Conservation (phyloP, 2,113 vertebrate genomes). For the Oophaga pumilio region DNA sequence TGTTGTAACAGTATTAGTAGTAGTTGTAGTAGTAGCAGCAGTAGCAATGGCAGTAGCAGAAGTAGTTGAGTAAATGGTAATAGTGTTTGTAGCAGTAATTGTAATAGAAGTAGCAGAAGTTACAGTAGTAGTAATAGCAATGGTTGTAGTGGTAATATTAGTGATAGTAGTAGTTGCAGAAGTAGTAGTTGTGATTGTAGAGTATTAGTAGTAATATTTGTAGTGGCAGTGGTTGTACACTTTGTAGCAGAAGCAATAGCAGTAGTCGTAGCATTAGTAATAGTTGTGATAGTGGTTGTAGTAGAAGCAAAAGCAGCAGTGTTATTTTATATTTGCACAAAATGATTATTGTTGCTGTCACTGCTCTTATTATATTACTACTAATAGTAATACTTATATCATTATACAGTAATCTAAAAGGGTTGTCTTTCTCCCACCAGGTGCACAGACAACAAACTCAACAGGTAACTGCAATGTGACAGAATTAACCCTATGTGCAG, state of each 20-base stretch:
- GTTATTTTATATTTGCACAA: not conserved
- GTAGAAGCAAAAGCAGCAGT: too few relatives aligned
- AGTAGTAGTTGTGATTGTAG: too few relatives aligned
- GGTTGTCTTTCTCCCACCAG: not conserved
- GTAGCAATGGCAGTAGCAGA: too few relatives aligned
- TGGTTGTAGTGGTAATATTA: too few relatives aligned
- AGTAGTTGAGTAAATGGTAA: too few relatives aligned
- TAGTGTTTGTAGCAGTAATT: too few relatives aligned
- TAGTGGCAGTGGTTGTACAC: not conserved
- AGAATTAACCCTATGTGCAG: not conserved
- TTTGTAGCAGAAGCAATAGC: not conserved
- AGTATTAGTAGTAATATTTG: not conserved
- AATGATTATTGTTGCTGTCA: not conserved
- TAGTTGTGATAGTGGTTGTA: not conserved
- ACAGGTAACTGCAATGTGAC: constrained; percentile 1
- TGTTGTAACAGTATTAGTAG: too few relatives aligned
- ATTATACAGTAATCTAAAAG: not conserved
- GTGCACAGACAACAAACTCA: constrained; percentile 9
- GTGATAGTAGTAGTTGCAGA: too few relatives aligned
- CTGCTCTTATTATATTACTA: not conserved
- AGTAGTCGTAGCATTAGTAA: not conserved
- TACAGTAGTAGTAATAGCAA: too few relatives aligned
- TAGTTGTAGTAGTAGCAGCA: too few relatives aligned
- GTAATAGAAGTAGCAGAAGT: too few relatives aligned
- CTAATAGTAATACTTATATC: not conserved